Base-by-base conservation (phyloP, 2,888 invertebrate species). In the Drosophila eohydei region DNA sequence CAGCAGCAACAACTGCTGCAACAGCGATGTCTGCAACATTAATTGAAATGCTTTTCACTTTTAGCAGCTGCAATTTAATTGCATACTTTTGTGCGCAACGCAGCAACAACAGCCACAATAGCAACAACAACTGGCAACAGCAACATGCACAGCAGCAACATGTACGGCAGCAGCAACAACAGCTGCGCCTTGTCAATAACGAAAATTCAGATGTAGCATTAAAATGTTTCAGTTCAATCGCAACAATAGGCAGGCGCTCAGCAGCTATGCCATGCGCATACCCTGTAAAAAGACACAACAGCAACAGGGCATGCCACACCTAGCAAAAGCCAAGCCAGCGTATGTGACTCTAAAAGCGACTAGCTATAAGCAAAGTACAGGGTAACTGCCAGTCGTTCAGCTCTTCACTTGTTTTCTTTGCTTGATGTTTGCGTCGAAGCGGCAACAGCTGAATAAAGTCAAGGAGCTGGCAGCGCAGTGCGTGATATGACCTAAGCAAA, bases 31-130 rank as follows among this genome's bases (percentile, higher is more conserved):
- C 71, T 66, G 72, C 74, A 60, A 64, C 88, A 81, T 79, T 84
- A 84, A 84, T 89, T 89, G 88, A 88, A 84, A 89, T 84, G 82
- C 85, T 84, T 89, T 81, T 84, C 82, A 84, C 85, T 84, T 89
- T 89, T 83, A 67, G 63, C 64, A 11, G 32, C 34, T 52, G 72
- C 76, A 74, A 83, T 83, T 88, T 81, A 83, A 88, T 82, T 88
- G 82, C 82, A 82, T 71, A 71, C 77, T 73, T 85, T 71, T 64
- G 52, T 56, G 84, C 64, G 74, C 81, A 71, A 64, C 51, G 81
- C 87, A 83, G 68, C 74, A 71, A 63, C 77, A 75, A 12, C 70
- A 74, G 11, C 55, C 55, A 38, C 48, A 73, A 26, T 21, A 21
- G 1, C 21, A 21, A 21, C 50, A 73, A 40, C 57, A 72, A 51